Base-by-base conservation (phyloP, 2,888 invertebrate genomes). In the Limnephilus lunatus region DNA sequence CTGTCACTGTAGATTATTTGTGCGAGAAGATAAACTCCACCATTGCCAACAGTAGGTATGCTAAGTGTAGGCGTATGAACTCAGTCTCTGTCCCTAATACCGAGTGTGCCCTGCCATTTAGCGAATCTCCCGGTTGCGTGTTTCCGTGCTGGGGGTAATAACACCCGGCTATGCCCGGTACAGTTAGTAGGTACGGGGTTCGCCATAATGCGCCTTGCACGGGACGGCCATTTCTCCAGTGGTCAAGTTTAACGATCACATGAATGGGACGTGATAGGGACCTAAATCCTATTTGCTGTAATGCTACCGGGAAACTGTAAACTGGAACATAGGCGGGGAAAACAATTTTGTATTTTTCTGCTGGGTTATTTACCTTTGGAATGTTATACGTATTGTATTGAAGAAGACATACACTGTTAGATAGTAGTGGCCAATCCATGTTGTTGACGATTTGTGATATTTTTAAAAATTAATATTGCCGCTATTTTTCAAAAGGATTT, bases 241-340 rank as follows among this genome's bases (percentile, higher is more conserved):
- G 89, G 89, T 89, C 89, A 89, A 89, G 89, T 89, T 89, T 89
- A 89, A 89, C 89, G 89, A 89, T 81, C 81, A 30, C 39, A 80
- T 81, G 81, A 89, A 89, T 89, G 81, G 89, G 82, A 89, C 25
- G 89, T 81, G 89, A 89, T 89, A 81, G 39, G 89, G 80, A 39
- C 81, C 12, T 89, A 89, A 44, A 89, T 89, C 81, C 89, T 89
- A 39, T 81, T 81, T 89, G 39, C 39, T 14, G 39, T 86, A n/a
- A 35, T 86, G 39, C 44, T 48, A 7, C 19, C 19, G 30, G 25
- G 68, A 68, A n/a, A 9, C 53, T 15, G 53, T 15, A 53, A 53
- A 3, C 3, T 7, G 7, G 9, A 7, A 25, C 68, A 5, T 5
- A 25, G 68, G 68, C 68, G 68, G 68, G 68, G 68, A 25, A 25